These are phyloP conservation scores for Metopolophium dirhodum DNA, from an alignment of 1,140 invertebrate genomes.

Conservation along the genomic window DNA sequence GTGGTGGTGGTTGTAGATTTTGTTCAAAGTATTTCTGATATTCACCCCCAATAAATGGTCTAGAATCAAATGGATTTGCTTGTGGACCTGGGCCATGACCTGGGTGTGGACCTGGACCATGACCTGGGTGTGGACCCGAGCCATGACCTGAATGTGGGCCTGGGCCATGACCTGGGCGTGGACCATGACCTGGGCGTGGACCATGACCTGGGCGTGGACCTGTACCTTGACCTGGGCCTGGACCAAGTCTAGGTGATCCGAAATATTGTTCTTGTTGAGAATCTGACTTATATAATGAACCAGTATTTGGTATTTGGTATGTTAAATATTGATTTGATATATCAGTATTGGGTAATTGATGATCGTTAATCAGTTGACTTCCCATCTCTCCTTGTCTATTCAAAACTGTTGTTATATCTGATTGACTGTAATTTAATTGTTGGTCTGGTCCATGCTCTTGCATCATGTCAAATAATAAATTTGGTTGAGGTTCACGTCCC, in stretches of 20 bases:
- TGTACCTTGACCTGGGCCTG: background rate
- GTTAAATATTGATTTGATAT: background rate
- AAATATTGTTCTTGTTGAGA: background rate
- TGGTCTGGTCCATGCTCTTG: background rate
- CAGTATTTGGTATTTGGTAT: background rate
- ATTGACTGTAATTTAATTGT: background rate
- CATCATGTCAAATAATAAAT: background rate
- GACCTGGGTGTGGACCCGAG: background rate
- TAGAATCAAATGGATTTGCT: background rate
- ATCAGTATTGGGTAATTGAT: background rate
- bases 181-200: background rate
- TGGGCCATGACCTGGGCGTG: too few species aligned
- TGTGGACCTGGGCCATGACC: background rate
- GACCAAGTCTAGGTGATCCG: too few species aligned
- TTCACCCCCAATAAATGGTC: background rate
- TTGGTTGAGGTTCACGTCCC: background rate
- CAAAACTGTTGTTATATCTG: background rate
- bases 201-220: too few species aligned
- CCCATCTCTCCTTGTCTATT: background rate
- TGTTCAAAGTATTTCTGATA: background rate
- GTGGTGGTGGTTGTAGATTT: background rate
- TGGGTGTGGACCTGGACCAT: too few species aligned
- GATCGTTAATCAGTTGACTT: background rate
- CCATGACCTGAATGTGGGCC: background rate
- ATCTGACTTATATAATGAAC: background rate